phyloP scores from a whole-genome alignment of 2,113 vertebrate genomes.

The Ciconia maguari region DNA sequence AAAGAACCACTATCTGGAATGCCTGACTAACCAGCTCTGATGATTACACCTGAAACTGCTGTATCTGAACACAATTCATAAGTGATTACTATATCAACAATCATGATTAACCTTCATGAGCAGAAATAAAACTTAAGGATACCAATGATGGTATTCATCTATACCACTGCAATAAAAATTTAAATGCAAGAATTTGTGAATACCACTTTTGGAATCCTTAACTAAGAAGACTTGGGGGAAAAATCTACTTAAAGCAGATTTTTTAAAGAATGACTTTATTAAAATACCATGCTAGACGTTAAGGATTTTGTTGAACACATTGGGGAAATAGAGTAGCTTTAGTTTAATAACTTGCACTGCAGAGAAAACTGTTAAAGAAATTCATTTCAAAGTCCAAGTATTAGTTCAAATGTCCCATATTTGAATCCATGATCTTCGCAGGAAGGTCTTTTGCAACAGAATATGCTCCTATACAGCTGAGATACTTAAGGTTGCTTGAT shows the following conservation, averaged over 20 bases:
- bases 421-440: conserved; percentile 86
- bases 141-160: conserved; percentile 78
- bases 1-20: conserved; percentile 99
- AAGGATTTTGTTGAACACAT: conserved; percentile 84
- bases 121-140: conserved; percentile 82
- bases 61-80: conserved; percentile 93
- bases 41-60: conserved; percentile 99
- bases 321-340: conserved; percentile 84
- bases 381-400: conserved; percentile 87
- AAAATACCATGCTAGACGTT: conserved; percentile 84
- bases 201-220: conserved; percentile 81
- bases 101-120: conserved; percentile 94
- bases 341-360: conserved; percentile 88
- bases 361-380: conserved; percentile 89
- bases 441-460: conserved; percentile 87
- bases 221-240: conserved; percentile 75
- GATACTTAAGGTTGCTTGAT: conserved; percentile 88
- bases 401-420: conserved; percentile 86
- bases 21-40: conserved; percentile 99
- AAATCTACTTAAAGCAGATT: conserved; percentile 85
- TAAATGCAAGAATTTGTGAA: conserved; percentile 77
- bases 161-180: conserved; percentile 80
- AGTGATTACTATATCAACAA: conserved; percentile 87
- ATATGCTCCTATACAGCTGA: conserved; percentile 94
- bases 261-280: conserved; percentile 78